phyloP scores from a whole-genome alignment of 2,888 invertebrate genomes.

The Linyphia triangularis region DNA sequence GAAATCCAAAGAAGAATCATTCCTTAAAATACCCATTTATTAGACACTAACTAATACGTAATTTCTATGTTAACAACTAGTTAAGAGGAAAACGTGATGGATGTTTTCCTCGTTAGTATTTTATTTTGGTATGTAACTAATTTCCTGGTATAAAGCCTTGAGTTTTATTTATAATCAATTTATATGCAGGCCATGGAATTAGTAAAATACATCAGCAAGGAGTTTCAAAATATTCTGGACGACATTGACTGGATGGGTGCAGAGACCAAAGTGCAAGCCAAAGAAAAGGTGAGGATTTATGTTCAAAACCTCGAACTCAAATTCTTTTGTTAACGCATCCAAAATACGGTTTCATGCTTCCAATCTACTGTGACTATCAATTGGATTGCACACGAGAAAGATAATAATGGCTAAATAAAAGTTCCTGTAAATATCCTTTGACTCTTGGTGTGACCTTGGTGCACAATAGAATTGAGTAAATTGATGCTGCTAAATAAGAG shows the following conservation, averaged over 20 bases:
- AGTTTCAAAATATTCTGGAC: conserved; percentile 89
- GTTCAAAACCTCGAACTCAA: not conserved
- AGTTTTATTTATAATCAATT: not conserved
- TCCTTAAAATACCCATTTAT: too few species aligned
- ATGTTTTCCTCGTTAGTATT: too few species aligned
- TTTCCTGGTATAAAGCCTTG: too few species aligned
- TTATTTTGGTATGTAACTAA: too few species aligned
- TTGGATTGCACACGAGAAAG: not conserved
- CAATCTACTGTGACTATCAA: not conserved
- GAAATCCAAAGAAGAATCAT: too few species aligned
- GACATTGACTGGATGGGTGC: conserved; percentile 95
- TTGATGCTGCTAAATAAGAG: too few species aligned
- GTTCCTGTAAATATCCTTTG: not conserved
- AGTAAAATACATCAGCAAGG: conserved; percentile 90
- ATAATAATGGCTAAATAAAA: not conserved
- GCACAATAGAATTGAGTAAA: not conserved
- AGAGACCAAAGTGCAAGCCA: conserved; percentile 83
- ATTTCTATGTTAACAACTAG: too few species aligned
- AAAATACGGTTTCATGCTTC: too few species aligned
- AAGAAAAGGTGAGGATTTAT: conserved; percentile 78
- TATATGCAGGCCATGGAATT: conserved; percentile 87
- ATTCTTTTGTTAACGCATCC: too few species aligned
- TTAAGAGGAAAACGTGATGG: too few species aligned
- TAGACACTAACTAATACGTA: too few species aligned
- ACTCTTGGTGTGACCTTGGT: not conserved